These are phyloP conservation scores for Echiichthys vipera DNA, from an alignment of 2,797 vertebrate genomes.

Conservation along the genomic window DNA sequence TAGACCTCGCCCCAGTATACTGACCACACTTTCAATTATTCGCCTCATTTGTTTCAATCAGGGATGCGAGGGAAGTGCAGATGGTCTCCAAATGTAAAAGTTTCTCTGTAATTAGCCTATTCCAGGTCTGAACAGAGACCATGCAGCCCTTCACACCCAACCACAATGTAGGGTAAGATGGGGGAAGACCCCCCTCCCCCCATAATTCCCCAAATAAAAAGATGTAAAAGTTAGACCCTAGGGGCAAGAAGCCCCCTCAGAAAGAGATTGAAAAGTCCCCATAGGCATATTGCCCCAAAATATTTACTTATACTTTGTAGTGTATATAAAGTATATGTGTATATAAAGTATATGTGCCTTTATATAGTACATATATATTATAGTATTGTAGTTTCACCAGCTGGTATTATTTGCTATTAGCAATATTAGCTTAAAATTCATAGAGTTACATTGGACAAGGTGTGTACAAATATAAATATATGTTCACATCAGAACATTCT, in stretches of 20 bases:
- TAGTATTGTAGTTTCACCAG: too few species aligned
- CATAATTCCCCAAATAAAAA: too few species aligned
- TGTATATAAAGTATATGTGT: too few species aligned
- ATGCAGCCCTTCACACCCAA: conserved; percentile 1
- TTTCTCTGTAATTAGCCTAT: conserved; percentile 48
- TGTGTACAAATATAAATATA: not conserved
- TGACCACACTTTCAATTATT: conserved; percentile 66
- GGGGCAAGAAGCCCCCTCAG: too few species aligned
- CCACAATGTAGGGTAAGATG: not conserved
- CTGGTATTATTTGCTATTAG: too few species aligned
- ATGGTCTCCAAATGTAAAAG: conserved; percentile 66
- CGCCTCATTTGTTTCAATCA: conserved; percentile 80
- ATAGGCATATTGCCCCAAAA: too few species aligned
- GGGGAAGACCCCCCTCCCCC: too few species aligned
- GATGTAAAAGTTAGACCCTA: too few species aligned
- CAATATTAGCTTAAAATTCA: conserved; percentile 11
- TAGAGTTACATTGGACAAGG: not conserved
- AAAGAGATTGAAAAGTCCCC: too few species aligned
- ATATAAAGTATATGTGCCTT: too few species aligned
- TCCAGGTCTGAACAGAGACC: conserved; percentile 30
- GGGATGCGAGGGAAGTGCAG: conserved; percentile 52
- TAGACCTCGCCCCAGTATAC: conserved; percentile 47
- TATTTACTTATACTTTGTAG: too few species aligned
- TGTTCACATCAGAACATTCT: not conserved
- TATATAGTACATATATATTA: too few species aligned